Evolutionary conservation across 1,140 invertebrate species (phyloP), one percentile per base, ranked within the genome.

Genomic region (Danaus melanippus): DNA sequence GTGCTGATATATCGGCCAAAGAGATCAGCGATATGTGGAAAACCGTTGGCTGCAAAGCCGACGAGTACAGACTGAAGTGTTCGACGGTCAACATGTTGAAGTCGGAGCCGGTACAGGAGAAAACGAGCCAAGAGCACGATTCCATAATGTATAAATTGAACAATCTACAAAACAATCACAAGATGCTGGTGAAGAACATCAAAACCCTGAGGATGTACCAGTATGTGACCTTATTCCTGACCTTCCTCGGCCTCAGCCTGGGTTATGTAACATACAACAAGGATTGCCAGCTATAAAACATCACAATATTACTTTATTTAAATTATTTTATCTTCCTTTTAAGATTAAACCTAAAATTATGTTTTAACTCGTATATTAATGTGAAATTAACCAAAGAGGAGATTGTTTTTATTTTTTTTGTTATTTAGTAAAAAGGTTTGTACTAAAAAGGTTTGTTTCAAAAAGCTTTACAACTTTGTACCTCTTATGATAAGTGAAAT

Each of bases 61-160:
- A 73, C 47, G 70, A 75, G 12, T 67, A 75, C n/a, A 64, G 62
- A 46, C 39, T 75, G 2, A 71, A 61, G 52, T 69, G 66, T 49
- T 59, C 32, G 17, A 50, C 3, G 39, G 46, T 44, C 10, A 52
- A 60, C 11, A 46, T 15, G 48, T 59, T 54, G 12, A 63, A 46
- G 9, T 9, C 21, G 15, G 53, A 46, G 17, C 21, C 21, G 10
- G 39, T 45, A 12, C 12, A 7, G 17, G 10, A 41, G 10, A 50
- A 52, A 10, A 44, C 8, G 9, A 55, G 8, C 2, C 43, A 46
- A 1, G 62, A 69, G 32, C 46, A 60, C 0, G 58, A 66, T 9
- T 52, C 57, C 1, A 12, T 66, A 10, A 42, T 56, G n/a, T 45
- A 46, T 41, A 54, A 57, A 55, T 49, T 58, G 15, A 60, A 39